phyloP scores from a whole-genome alignment of 1,140 invertebrate species.

The Oreohelix idahoensis region DNA sequence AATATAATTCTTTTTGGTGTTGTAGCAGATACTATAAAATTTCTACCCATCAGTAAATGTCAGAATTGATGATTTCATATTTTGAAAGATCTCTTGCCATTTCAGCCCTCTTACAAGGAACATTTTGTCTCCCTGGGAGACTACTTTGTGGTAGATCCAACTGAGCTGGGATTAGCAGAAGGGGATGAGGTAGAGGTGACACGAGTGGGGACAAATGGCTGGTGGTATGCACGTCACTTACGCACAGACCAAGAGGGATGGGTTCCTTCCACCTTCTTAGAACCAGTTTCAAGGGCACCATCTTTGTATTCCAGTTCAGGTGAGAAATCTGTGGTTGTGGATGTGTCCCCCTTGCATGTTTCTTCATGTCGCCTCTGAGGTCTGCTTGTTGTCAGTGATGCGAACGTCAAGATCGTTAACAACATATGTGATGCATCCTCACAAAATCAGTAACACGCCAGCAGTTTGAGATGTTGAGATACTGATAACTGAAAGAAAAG shows the following conservation, averaged over 20 bases:
- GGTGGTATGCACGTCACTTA: slow-evolving; percentile 93
- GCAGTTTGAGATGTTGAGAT: no score
- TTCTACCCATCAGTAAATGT: no score
- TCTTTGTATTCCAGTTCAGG: slow-evolving; percentile 43
- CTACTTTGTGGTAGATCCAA: slow-evolving; percentile 88
- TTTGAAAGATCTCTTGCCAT: neutral
- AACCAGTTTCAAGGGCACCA: slow-evolving; percentile 72
- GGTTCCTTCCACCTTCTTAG: slow-evolving; percentile 94
- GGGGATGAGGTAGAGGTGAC: slow-evolving; percentile 86
- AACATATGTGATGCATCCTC: no score
- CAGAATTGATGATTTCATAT: no score
- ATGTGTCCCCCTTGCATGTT: neutral
- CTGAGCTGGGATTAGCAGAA: slow-evolving; percentile 88
- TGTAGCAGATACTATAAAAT: no score
- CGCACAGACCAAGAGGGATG: slow-evolving; percentile 86
- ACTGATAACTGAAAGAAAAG: no score
- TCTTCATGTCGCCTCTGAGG: neutral
- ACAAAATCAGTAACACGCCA: no score
- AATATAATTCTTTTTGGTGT: no score
- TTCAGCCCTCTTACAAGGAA: slow-evolving; percentile 60
- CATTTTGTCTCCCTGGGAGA: slow-evolving; percentile 83
- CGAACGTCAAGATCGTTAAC: no score
- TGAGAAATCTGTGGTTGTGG: neutral
- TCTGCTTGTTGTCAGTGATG: no score
- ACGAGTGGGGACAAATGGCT: slow-evolving; percentile 93